Percentiles rank a stretch among this genome's conserved stretches.
Evolutionary conservation across 2,888 invertebrate species (phyloP).

Genomic region (Brenthis ino): DNA sequence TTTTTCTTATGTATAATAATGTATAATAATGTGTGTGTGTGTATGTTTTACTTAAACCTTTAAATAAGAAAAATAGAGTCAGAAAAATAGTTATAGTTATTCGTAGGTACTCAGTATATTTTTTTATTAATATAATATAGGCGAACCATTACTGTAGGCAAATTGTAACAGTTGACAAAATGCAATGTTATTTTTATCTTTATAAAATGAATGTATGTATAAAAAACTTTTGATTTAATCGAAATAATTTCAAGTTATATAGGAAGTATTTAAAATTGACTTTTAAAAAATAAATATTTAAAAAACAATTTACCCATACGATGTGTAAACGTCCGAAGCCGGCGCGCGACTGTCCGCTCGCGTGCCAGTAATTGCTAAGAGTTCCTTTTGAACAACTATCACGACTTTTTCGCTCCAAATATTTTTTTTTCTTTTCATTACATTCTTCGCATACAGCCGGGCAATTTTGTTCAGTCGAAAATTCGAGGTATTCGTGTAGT

Average conservation of each 20-base stretch:
- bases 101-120: too few species aligned
- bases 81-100: too few species aligned
- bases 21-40: too few species aligned
- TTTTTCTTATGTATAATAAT: too few species aligned
- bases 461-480: conserved; percentile 69
- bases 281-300: background rate
- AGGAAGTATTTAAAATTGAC: background rate
- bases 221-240: too few species aligned
- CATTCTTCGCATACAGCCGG: conserved; percentile 75
- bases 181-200: too few species aligned
- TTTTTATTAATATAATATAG: too few species aligned
- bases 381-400: conserved; percentile 81
- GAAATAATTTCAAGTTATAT: background rate
- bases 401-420: conserved; percentile 81
- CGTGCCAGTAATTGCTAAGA: conserved; percentile 79
- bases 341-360: conserved; percentile 79
- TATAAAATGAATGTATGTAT: too few species aligned
- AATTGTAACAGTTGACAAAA: too few species aligned
- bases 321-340: conserved; percentile 57
- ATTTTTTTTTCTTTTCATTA: conserved; percentile 64
- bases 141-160: too few species aligned
- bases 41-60: too few species aligned
- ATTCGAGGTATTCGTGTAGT: conserved; percentile 68
- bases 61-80: too few species aligned
- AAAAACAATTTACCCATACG: conserved; percentile 36